Percentiles rank a stretch among this genome's conserved stretches.
Evolutionary conservation across 35 echinoderm and acorn worm genomes (phyloP).

Genomic region (Holothuria glaberrima): DNA sequence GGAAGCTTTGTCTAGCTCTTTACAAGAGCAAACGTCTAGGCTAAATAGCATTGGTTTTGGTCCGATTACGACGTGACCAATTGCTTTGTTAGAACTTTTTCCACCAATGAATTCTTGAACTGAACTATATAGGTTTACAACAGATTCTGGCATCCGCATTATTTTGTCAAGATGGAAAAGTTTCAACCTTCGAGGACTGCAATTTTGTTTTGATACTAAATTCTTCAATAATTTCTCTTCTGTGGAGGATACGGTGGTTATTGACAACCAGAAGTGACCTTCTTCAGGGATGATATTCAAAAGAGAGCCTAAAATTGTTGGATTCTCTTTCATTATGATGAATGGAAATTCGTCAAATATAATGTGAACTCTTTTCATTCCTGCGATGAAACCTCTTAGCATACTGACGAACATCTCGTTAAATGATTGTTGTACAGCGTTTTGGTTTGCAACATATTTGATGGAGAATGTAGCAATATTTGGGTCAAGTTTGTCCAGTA

Average conservation of each 20-base stretch:
- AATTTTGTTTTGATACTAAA: background rate
- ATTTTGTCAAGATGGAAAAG: background rate
- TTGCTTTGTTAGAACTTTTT: background rate
- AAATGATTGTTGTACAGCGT: background rate
- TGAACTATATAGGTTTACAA: background rate
- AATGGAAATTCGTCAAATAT: conserved; percentile 1
- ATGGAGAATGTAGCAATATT: background rate
- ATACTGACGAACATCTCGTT: background rate
- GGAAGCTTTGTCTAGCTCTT: background rate
- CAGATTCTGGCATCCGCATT: background rate
- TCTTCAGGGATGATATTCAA: background rate
- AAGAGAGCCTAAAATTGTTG: background rate
- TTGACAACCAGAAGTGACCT: background rate
- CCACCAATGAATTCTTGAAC: background rate
- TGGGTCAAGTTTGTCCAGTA: background rate
- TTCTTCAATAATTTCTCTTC: background rate
- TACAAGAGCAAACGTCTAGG: background rate
- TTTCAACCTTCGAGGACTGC: background rate
- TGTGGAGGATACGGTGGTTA: background rate
- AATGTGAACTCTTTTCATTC: background rate
- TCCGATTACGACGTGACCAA: background rate
- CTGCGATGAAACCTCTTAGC: background rate
- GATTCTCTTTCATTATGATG: background rate
- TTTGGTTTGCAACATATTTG: background rate
- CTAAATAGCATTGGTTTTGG: background rate